Conservation (phyloP, 1,140 invertebrate species). For the Hestina assimilis region DNA sequence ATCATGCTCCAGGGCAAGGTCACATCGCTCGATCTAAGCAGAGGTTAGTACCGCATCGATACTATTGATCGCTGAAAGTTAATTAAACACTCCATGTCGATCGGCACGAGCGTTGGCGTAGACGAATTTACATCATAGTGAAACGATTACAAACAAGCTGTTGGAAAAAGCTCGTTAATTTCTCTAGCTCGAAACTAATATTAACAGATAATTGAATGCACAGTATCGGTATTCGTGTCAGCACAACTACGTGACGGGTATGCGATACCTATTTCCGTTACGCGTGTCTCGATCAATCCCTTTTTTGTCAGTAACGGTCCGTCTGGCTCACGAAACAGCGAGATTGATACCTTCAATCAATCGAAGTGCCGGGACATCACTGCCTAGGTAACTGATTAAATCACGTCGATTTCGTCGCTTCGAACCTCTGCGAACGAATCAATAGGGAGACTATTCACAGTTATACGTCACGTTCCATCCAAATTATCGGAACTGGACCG, state of each 20-base stretch:
- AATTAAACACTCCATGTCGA: constrained; percentile 31
- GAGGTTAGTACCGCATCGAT: constrained; percentile 81
- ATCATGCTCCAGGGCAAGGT: constrained; percentile 95
- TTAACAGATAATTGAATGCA: constrained; percentile 66
- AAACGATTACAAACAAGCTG: constrained; percentile 28
- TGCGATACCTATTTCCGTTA: constrained; percentile 72
- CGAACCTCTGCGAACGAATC: constrained; percentile 42
- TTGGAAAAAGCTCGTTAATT: constrained; percentile 50
- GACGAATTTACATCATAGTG: constrained; percentile 1
- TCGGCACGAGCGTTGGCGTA: constrained; percentile 10
- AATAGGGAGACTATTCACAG: constrained; percentile 49
- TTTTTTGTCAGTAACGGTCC: constrained; percentile 73
- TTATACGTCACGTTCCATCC: constrained; percentile 54
- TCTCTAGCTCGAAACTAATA: constrained; percentile 48
- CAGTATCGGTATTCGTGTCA: constrained; percentile 69
- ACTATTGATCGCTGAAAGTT: constrained; percentile 20
- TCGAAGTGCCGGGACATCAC: constrained; percentile 62
- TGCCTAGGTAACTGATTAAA: constrained; percentile 67
- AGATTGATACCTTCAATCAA: constrained; percentile 75
- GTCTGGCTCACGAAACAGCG: constrained; percentile 58
- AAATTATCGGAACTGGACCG: constrained; percentile 36
- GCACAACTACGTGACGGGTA: constrained; percentile 64
- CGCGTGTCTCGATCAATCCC: constrained; percentile 67
- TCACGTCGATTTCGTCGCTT: constrained; percentile 67
- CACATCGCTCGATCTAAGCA: constrained; percentile 95